Conservation (phyloP, 2,113 vertebrate species). For the Cyphomyrus discorhynchus region DNA sequence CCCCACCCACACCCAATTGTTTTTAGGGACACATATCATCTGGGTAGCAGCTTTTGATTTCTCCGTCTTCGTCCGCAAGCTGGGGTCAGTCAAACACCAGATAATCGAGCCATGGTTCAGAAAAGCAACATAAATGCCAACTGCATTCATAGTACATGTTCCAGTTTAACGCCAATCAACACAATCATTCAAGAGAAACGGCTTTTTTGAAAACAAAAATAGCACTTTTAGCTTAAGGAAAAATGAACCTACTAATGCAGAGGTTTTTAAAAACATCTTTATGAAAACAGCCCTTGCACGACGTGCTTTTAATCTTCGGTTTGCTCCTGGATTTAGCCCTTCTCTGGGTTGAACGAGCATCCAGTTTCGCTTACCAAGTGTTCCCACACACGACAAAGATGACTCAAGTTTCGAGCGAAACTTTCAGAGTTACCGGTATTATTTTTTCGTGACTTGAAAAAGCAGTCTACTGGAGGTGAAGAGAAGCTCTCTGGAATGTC, state of each 20-base stretch:
- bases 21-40: not conserved
- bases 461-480: not conserved
- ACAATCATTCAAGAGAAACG: constrained; percentile 40
- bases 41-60: constrained; percentile 28
- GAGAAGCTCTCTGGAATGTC: not conserved
- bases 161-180: constrained; percentile 53
- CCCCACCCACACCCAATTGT: not conserved
- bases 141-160: constrained; percentile 45
- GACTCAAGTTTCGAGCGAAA: not conserved
- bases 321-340: constrained; percentile 21
- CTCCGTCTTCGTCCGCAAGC: constrained; percentile 27
- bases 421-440: not conserved
- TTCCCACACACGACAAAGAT: not conserved
- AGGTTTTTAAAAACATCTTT: constrained; percentile 7
- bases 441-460: constrained; percentile 17
- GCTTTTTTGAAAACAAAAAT: not conserved
- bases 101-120: constrained; percentile 47
- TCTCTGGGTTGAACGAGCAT: not conserved
- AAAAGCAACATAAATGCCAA: constrained; percentile 35
- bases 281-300: constrained; percentile 10
- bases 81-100: constrained; percentile 30
- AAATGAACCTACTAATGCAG: not conserved
- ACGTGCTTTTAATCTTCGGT: constrained; percentile 3
- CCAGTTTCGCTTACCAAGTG: not conserved
- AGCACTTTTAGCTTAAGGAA: not conserved